Evolutionary conservation across 2,113 vertebrate species (phyloP), one percentile per base, ranked within the genome.

Genomic region (Neodontobutis hainanensis): DNA sequence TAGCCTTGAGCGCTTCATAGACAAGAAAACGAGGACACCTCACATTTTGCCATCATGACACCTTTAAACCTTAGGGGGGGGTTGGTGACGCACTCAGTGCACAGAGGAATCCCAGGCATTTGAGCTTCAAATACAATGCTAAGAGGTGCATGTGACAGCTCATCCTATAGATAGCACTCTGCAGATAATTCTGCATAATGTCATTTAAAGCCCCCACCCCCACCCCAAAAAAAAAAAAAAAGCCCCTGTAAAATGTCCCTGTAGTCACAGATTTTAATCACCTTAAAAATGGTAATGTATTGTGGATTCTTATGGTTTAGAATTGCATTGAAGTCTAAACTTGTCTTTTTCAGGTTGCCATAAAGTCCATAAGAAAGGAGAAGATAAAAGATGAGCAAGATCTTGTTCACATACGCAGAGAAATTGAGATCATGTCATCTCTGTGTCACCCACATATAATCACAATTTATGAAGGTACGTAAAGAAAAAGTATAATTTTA

Each of bases 371-470:
- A 86, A 92, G 94, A 66, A 99, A 99, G 66, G 95, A 97, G 63
- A 98, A 93, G 86, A 96, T 99, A 77, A 96, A 95, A 80, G 95
- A 97, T 73, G 96, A 99, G 76, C 95, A 95, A 85, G 97, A 99
- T 74, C 92, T 99, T 14, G 82, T 94, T 16, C 96, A 98, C 47
- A 99, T 99, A 65, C 93, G 97, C 14, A 90, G 97, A 66, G 97
- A 99, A 90, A 99, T 98, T 0, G 97, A 99, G 90, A 97, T 98
- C 91, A 98, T 99, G 97, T 97, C 97, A 0, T 97, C 97, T 0
- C 94, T 99, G 69, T 95, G 93, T 77, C 97, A 99, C 75, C 96
- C 96, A 0, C 94, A 99, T 88, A 97, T 99, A 92, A 96, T 97
- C 43, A 92, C 93, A 52, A 96, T 99, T 76, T 95, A 97, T 0